These are phyloP conservation scores for Piezodorus guildinii DNA, from an alignment of 1,140 invertebrate genomes.

Conservation along the genomic window DNA sequence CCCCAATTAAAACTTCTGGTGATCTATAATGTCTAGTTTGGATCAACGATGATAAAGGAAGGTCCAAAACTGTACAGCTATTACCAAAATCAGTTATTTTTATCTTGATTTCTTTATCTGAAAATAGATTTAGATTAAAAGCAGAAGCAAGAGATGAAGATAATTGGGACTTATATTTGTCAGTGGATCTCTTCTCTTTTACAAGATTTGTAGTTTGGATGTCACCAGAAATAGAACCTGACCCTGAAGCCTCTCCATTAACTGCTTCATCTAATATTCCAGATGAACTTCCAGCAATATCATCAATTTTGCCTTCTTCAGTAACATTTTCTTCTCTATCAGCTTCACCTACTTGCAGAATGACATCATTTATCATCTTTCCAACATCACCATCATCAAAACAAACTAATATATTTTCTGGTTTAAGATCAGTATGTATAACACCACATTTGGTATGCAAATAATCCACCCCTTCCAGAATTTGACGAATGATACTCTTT, in stretches of 20 bases:
- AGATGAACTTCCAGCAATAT: neutral
- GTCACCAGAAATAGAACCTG: no score
- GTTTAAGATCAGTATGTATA: slow-evolving; percentile 66
- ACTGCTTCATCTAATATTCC: neutral
- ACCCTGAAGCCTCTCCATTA: no score
- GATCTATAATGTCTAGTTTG: slow-evolving; percentile 61
- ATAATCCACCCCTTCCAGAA: slow-evolving; percentile 55
- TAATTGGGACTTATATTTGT: neutral
- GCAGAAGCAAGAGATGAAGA: slow-evolving; percentile 27
- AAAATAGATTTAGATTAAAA: slow-evolving; percentile 39
- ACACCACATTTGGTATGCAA: slow-evolving; percentile 57
- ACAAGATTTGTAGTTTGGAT: no score
- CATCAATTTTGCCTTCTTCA: slow-evolving; percentile 38
- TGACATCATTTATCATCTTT: neutral
- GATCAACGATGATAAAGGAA: slow-evolving; percentile 61
- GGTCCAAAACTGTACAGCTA: slow-evolving; percentile 63
- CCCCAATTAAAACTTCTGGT: slow-evolving; percentile 56
- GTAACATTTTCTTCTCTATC: slow-evolving; percentile 26
- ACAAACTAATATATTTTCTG: slow-evolving; percentile 58
- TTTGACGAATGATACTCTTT: slow-evolving; percentile 52
- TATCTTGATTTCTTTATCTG: slow-evolving; percentile 49
- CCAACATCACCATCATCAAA: slow-evolving; percentile 43
- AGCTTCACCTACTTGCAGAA: no score
- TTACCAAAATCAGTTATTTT: slow-evolving; percentile 50
- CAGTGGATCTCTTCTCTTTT: no score